These are phyloP conservation scores for Ophion ellenae DNA, from an alignment of 2,888 invertebrate genomes.

Conservation along the genomic window DNA sequence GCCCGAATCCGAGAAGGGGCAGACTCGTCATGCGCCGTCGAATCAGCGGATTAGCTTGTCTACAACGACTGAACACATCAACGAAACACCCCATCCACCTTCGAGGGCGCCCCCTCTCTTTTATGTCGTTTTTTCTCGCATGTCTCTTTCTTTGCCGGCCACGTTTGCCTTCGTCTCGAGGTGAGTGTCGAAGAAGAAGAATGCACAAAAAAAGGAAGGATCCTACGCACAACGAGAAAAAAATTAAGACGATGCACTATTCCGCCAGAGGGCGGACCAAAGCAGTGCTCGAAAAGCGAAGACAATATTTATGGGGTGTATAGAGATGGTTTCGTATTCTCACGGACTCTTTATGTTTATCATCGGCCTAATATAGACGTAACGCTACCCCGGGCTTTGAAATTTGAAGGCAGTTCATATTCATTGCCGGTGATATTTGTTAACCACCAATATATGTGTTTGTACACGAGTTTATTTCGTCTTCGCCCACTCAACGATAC, in stretches of 20 bases:
- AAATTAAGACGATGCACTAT: not conserved
- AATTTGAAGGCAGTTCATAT: conserved; percentile 71
- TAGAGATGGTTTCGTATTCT: conserved; percentile 54
- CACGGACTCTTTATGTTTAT: conserved; percentile 68
- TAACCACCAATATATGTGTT: conserved; percentile 59
- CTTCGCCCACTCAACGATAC: not conserved
- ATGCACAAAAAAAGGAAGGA: not conserved
- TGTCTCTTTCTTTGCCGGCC: conserved; percentile 21
- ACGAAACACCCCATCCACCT: conserved; percentile 69
- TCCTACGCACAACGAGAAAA: not conserved
- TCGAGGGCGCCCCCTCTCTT: conserved; percentile 42
- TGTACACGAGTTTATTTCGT: conserved; percentile 16
- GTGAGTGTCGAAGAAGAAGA: conserved; percentile 36
- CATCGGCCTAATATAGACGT: conserved; percentile 66
- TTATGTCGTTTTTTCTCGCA: conserved; percentile 20
- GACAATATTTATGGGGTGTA: conserved; percentile 36
- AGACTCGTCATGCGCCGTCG: conserved; percentile 71
- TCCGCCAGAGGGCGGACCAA: conserved; percentile 35
- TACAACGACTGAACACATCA: conserved; percentile 64
- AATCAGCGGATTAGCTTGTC: conserved; percentile 81
- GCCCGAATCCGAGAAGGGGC: conserved; percentile 73
- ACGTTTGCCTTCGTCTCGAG: conserved; percentile 53
- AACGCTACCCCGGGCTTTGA: conserved; percentile 71
- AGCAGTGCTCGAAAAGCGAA: conserved; percentile 30
- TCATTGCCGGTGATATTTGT: conserved; percentile 71